Percentiles rank a stretch among this genome's conserved stretches.
Evolutionary conservation across 2,113 vertebrate genomes (phyloP).

Genomic region (Perccottus glenii): DNA sequence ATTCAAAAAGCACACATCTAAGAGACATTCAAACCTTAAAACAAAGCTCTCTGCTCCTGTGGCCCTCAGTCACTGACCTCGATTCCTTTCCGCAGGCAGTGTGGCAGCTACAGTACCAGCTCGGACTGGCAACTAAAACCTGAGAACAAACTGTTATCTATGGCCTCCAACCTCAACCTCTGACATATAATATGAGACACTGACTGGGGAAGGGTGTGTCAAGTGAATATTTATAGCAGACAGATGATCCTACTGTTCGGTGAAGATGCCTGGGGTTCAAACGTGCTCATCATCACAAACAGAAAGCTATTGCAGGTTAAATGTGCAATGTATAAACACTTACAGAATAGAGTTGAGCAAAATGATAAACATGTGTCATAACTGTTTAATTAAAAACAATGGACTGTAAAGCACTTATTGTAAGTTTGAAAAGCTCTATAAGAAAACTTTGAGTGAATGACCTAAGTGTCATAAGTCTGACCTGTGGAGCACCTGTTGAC

Average conservation of each 20-base stretch:
- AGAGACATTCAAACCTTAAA: neutral
- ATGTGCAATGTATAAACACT: too few species aligned
- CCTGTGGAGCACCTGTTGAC: slow-evolving; percentile 7
- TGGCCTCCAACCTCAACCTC: slow-evolving; percentile 20
- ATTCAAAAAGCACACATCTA: neutral
- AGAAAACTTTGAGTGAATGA: too few species aligned
- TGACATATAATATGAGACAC: slow-evolving; percentile 72
- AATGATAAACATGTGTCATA: too few species aligned
- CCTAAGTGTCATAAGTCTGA: too few species aligned
- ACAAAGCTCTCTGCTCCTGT: too few species aligned
- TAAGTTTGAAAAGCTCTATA: too few species aligned
- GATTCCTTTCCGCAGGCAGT: neutral
- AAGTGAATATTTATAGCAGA: slow-evolving; percentile 68
- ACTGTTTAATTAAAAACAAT: too few species aligned
- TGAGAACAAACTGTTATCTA: slow-evolving; percentile 10
- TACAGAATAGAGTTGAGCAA: neutral
- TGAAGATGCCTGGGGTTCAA: neutral
- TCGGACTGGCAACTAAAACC: neutral
- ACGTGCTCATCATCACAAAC: slow-evolving; percentile 12
- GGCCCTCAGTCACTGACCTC: slow-evolving; percentile 14
- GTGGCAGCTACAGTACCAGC: neutral
- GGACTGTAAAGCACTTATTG: too few species aligned
- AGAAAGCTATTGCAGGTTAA: slow-evolving; percentile 2
- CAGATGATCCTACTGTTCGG: slow-evolving; percentile 19
- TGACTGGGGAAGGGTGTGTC: slow-evolving; percentile 42